Percentiles rank a stretch among this genome's conserved stretches.
phyloP scores from a whole-genome alignment of 2,888 invertebrate genomes.

The Fabriciana adippe region DNA sequence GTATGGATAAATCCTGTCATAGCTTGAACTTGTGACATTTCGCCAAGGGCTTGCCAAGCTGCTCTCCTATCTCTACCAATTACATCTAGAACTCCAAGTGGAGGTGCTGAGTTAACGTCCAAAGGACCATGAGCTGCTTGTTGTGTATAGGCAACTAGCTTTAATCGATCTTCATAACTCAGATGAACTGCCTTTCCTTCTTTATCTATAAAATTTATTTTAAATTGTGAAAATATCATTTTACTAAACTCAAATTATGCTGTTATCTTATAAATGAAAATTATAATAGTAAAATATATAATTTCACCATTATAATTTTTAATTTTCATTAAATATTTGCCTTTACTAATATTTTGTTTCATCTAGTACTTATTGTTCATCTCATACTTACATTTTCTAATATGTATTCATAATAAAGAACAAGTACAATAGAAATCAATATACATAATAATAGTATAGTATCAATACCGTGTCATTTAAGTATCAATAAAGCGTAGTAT shows the following conservation, averaged over 20 bases:
- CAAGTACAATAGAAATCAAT: neutral
- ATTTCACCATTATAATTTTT: too few species aligned
- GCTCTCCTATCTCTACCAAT: conserved; percentile 95
- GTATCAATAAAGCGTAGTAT: neutral
- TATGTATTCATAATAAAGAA: too few species aligned
- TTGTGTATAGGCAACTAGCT: conserved; percentile 95
- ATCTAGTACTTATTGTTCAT: too few species aligned
- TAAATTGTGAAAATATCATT: neutral
- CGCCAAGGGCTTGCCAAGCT: conserved; percentile 96
- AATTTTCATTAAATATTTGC: too few species aligned
- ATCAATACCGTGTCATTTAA: neutral
- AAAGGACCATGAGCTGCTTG: conserved; percentile 94
- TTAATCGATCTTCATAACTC: conserved; percentile 95
- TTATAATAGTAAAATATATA: too few species aligned
- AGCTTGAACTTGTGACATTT: conserved; percentile 92
- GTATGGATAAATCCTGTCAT: conserved; percentile 96
- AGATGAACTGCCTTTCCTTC: conserved; percentile 98
- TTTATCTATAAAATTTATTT: conserved; percentile 87
- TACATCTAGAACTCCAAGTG: conserved; percentile 95
- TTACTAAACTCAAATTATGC: too few species aligned
- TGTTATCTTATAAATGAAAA: too few species aligned
- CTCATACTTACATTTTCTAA: too few species aligned
- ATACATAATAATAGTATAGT: conserved; percentile 4
- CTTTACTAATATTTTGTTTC: too few species aligned
- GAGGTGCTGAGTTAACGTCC: conserved; percentile 87